These are phyloP conservation scores for Thalpophila matura DNA, from an alignment of 2,888 invertebrate genomes.

Conservation along the genomic window DNA sequence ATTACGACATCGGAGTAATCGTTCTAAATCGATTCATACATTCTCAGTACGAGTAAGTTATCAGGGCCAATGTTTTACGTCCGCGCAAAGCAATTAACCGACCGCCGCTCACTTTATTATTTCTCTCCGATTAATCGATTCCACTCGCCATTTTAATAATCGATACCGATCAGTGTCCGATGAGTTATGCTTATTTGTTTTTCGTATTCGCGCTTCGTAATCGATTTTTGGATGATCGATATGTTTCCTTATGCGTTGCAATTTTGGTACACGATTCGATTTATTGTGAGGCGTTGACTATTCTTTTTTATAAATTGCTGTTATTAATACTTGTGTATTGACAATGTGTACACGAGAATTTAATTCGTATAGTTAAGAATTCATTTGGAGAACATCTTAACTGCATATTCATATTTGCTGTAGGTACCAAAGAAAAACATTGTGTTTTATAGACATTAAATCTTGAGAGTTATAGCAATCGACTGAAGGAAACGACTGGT, in stretches of 20 bases:
- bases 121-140: slow-evolving; percentile 85
- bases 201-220: slow-evolving; percentile 71
- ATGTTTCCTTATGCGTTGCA: slow-evolving; percentile 56
- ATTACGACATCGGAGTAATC: slow-evolving; percentile 59
- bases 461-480: slow-evolving; percentile 17
- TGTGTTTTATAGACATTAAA: slow-evolving; percentile 16
- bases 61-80: slow-evolving; percentile 78
- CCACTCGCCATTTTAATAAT: slow-evolving; percentile 84
- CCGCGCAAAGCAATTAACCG: slow-evolving; percentile 86
- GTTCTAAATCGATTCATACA: slow-evolving; percentile 59
- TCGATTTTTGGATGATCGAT: slow-evolving; percentile 69
- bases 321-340: slow-evolving; percentile 48
- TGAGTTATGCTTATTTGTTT: slow-evolving; percentile 88
- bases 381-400: slow-evolving; percentile 29
- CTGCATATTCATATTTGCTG: slow-evolving; percentile 16
- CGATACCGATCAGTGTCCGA: slow-evolving; percentile 82
- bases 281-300: slow-evolving; percentile 62
- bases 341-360: slow-evolving; percentile 35
- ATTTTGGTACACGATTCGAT: slow-evolving; percentile 67
- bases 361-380: slow-evolving; percentile 33
- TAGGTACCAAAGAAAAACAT: neutral
- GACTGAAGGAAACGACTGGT: neutral
- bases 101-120: slow-evolving; percentile 80
- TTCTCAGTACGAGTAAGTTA: slow-evolving; percentile 75
- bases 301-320: slow-evolving; percentile 46